A percentile compares a stretch with the other conserved stretches of the same genome.
Evolutionary conservation across 2,888 invertebrate genomes (phyloP).

Genomic region (Drosophila fungiperda): DNA sequence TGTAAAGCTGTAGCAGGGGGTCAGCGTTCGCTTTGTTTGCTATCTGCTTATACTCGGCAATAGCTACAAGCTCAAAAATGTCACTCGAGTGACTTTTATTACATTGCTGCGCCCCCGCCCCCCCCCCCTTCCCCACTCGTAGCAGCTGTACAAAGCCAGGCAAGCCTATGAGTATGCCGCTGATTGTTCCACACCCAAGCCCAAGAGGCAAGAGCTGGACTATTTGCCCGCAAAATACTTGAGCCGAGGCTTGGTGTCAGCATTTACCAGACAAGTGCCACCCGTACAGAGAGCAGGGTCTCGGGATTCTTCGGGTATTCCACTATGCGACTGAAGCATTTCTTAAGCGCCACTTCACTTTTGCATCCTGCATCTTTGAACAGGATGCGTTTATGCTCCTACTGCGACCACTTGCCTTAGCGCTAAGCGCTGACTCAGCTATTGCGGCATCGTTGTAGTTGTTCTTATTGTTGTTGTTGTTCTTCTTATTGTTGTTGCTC

Average conservation of each 20-base stretch:
- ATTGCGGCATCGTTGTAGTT: constrained; percentile 5
- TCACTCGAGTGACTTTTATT: constrained; percentile 82
- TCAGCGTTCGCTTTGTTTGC: constrained; percentile 68
- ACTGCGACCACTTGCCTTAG: constrained; percentile 17
- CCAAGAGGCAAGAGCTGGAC: constrained; percentile 39
- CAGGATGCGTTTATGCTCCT: constrained; percentile 70
- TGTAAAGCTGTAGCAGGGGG: constrained; percentile 21
- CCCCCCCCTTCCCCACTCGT: neutral
- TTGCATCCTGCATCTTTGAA: constrained; percentile 75
- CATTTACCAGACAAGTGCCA: constrained; percentile 74
- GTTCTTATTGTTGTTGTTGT: constrained; percentile 13
- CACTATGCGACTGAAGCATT: constrained; percentile 64
- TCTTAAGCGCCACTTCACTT: constrained; percentile 75
- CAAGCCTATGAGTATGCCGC: constrained; percentile 7
- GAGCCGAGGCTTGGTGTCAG: constrained; percentile 76
- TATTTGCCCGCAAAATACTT: constrained; percentile 81
- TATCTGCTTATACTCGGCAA: constrained; percentile 52
- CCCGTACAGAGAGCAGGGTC: constrained; percentile 7
- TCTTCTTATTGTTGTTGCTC: constrained; percentile 22
- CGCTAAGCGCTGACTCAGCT: constrained; percentile 53
- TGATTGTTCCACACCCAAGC: constrained; percentile 1
- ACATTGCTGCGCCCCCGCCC: constrained; percentile 41
- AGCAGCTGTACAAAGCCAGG: neutral
- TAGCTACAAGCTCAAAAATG: constrained; percentile 78
- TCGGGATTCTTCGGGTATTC: constrained; percentile 34